Conservation (phyloP, 2,888 invertebrate genomes). For the Drosophila fulvimacula region DNA sequence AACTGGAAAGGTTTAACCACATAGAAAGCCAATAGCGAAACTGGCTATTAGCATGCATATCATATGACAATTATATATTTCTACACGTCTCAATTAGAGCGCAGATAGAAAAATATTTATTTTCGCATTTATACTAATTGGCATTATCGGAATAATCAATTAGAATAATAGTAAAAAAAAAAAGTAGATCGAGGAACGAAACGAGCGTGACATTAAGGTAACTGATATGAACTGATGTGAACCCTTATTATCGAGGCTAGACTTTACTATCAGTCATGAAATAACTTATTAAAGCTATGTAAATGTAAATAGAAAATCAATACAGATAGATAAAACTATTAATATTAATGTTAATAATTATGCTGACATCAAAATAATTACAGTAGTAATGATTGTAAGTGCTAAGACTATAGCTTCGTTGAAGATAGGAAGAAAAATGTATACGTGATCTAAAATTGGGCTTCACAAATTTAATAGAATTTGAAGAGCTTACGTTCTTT, state of each 20-base stretch:
- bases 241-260: neutral
- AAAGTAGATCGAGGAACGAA: neutral
- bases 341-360: too few species aligned
- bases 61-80: conserved; percentile 56
- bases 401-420: too few species aligned
- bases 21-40: conserved; percentile 31
- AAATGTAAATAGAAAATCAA: too few species aligned
- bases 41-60: conserved; percentile 39
- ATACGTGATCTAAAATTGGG: too few species aligned
- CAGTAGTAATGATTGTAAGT: too few species aligned
- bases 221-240: neutral
- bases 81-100: conserved; percentile 16
- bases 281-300: too few species aligned
- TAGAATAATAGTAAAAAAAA: neutral
- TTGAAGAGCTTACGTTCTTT: too few species aligned
- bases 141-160: neutral
- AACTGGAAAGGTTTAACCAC: conserved; percentile 31
- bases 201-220: neutral
- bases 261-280: neutral
- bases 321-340: too few species aligned
- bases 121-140: conserved; percentile 13
- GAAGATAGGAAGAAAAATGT: too few species aligned
- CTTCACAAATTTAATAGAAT: too few species aligned
- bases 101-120: conserved; percentile 4
- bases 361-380: too few species aligned